A percentile compares a stretch with the other conserved stretches of the same genome.
Conservation (phyloP, 2,113 vertebrate species). For the Smithornis capensis region DNA sequence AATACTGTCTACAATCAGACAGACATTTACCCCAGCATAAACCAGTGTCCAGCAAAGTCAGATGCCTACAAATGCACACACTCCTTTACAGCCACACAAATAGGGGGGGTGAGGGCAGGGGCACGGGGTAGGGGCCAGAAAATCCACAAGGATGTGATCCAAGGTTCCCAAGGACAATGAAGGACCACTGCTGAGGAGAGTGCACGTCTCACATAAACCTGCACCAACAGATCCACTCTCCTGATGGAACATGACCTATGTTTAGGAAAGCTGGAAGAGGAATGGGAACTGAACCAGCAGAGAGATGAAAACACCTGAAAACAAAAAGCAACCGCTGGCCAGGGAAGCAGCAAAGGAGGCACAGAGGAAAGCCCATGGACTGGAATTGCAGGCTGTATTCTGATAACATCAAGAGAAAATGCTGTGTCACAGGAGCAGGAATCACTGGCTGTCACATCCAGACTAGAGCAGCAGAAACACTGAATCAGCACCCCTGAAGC, state of each 20-base stretch:
- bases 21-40: background rate
- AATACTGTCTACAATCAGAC: background rate
- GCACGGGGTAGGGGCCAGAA: background rate
- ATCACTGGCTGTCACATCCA: background rate
- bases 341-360: background rate
- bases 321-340: background rate
- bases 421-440: background rate
- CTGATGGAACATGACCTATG: background rate
- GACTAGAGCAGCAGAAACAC: background rate
- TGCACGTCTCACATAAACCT: background rate
- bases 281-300: background rate
- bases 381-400: background rate
- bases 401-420: background rate
- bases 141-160: background rate
- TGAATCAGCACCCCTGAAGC: background rate
- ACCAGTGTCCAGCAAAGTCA: background rate
- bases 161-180: background rate
- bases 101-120: background rate
- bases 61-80: background rate
- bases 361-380: accelerated
- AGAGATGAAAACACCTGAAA: background rate
- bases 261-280: background rate
- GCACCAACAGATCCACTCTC: background rate
- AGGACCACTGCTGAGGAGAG: background rate
- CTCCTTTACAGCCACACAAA: background rate